Conservation (phyloP, 2,113 vertebrate species). For the Cyrtonyx montezumae region DNA sequence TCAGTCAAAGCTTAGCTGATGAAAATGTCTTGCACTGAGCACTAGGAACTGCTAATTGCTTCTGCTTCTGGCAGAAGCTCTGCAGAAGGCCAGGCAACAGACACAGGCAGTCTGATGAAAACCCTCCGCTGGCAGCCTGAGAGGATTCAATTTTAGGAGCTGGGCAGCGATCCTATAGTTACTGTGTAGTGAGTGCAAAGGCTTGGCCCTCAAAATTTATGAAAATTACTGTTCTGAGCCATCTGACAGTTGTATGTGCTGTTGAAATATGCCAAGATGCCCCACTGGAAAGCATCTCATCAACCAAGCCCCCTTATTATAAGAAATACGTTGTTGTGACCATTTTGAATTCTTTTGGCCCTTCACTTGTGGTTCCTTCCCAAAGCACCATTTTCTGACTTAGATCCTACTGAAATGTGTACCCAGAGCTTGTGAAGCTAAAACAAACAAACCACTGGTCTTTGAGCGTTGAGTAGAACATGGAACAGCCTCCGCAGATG, state of each 20-base stretch:
- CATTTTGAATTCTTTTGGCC: not conserved
- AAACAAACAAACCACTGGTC: not conserved
- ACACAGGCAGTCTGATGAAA: not conserved
- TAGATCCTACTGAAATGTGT: not conserved
- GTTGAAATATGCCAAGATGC: not conserved
- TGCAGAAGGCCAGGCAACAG: constrained; percentile 23
- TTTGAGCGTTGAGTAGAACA: not conserved
- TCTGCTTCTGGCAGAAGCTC: constrained; percentile 15
- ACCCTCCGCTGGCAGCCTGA: not conserved
- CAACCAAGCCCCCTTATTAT: not conserved
- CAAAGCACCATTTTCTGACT: not conserved
- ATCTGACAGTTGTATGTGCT: not conserved
- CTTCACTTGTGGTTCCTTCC: not conserved
- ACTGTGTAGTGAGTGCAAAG: not conserved
- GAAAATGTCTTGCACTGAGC: constrained; percentile 14
- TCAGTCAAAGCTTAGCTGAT: constrained; percentile 25
- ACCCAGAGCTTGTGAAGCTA: not conserved
- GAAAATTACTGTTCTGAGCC: not conserved
- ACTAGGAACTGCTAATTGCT: constrained; percentile 21
- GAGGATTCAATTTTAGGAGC: not conserved
- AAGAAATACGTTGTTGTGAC: not conserved
- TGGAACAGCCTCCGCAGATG: not conserved
- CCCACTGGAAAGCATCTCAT: not conserved
- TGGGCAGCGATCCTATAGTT: not conserved
- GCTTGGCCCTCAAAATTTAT: not conserved